phyloP scores from a whole-genome alignment of 1,140 invertebrate genomes.

The Popillia japonica region DNA sequence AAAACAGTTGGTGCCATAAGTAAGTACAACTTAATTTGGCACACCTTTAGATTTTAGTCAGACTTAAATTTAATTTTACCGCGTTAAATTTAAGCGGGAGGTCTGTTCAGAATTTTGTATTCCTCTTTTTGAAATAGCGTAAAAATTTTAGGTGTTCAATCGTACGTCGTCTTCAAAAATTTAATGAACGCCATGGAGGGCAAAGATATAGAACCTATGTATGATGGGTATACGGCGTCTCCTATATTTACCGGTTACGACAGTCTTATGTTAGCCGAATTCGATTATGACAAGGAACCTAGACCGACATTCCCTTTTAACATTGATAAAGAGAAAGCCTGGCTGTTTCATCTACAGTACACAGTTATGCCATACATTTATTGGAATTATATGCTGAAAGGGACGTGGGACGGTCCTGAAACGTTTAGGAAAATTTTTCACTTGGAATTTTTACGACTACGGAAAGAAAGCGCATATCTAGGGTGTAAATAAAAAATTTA shows the following conservation, averaged over 20 bases:
- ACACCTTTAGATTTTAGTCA: too few relatives aligned
- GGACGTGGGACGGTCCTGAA: background rate
- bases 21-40: too few relatives aligned
- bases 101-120: too few relatives aligned
- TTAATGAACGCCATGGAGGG: background rate
- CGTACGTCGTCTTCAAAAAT: constrained; percentile 10
- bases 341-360: background rate
- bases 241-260: constrained; percentile 15
- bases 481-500: too few relatives aligned
- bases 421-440: background rate
- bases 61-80: too few relatives aligned
- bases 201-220: background rate
- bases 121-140: too few relatives aligned
- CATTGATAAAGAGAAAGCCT: background rate
- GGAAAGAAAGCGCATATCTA: too few relatives aligned
- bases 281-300: background rate
- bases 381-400: constrained; percentile 14
- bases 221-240: background rate
- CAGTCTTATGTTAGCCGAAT: constrained; percentile 19
- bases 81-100: too few relatives aligned
- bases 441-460: background rate
- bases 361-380: constrained; percentile 4
- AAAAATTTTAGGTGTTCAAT: background rate
- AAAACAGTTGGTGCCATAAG: background rate
- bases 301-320: background rate